Evolutionary conservation across 2,113 vertebrate species (phyloP).

Genomic region (Hucho hucho): DNA sequence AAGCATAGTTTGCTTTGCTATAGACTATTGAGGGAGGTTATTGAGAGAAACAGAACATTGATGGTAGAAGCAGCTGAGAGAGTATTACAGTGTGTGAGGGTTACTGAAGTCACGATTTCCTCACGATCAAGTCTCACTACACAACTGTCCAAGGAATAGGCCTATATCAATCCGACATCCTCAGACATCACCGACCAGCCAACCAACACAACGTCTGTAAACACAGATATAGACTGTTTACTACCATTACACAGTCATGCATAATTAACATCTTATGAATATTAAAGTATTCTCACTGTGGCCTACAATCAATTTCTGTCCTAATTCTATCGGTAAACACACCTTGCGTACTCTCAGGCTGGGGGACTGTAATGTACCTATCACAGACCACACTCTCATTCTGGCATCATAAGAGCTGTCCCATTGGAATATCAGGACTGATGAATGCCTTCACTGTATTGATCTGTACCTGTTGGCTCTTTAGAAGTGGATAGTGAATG

Average conservation of each 20-base stretch:
- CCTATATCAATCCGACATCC: no score
- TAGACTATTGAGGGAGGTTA: no score
- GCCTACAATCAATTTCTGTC: not conserved
- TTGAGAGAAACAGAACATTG: no score
- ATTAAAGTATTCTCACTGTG: constrained; percentile 24
- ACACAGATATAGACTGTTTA: constrained; percentile 38
- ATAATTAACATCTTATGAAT: constrained; percentile 65
- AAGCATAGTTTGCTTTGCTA: no score
- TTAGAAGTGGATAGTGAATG: not conserved
- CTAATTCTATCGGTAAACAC: not conserved
- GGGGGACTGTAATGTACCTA: constrained; percentile 40
- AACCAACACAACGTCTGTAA: no score
- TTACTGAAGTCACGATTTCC: no score
- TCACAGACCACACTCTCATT: constrained; percentile 31
- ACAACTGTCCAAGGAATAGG: no score
- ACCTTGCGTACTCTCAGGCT: not conserved
- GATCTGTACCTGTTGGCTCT: constrained; percentile 31
- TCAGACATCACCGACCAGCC: no score
- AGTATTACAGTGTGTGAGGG: no score
- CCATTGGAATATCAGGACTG: constrained; percentile 19
- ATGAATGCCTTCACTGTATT: constrained; percentile 33
- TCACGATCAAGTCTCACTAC: no score
- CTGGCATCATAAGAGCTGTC: constrained; percentile 30
- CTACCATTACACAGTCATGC: constrained; percentile 40
- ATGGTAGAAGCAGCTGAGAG: no score